Base-by-base conservation (phyloP, 2,113 vertebrate genomes). In the Neogale vison region DNA sequence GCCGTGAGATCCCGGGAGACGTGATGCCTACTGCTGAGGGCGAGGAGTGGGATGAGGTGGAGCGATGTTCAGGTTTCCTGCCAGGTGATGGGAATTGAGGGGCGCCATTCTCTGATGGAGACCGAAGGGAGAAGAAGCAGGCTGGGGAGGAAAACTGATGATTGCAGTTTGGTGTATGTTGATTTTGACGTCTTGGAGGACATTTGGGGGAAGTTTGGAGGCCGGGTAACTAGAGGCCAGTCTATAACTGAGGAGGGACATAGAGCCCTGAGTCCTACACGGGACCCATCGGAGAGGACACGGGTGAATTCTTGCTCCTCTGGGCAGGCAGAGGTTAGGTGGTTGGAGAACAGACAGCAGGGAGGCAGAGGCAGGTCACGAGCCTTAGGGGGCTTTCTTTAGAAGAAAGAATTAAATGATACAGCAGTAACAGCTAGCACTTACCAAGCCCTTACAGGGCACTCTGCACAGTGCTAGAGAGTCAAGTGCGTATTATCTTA, bases 401-500 rank as follows among this genome's bases (percentile, higher is more conserved):
- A 7, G 36, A n/a, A 8, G 15, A 67, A 36, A 50, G 36, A 31
- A 34, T 18, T 4, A 15, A 74, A 39, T 17, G 36, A 21, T 24
- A 24, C 6, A 31, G 6, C 39, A 31, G 6, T 89, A 52, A 34
- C 13, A 36, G 69, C 42, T 39, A 45, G 2, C 10, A 31, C 18
- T 31, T 79, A 65, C 18, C 39, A 36, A 42, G 83, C 34, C 29
- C 57, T n/a, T 31, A 12, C 34, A 24, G 1, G 31, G 50, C 23
- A 9, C 18, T 74, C 12, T 65, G 21, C 21, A 17, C 3, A 1
- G 47, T 24, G 63, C 59, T 3, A 52, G 29, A 12, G 34, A 81
- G 24, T 7, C 18, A 34, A 20, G 21, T 0, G 0, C 18, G 4
- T 0, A 0, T 12, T 26, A 23, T 13, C 11, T 12, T n/a, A 63